Conservation (phyloP, 2,797 vertebrate species). For the Masticophis lateralis region DNA sequence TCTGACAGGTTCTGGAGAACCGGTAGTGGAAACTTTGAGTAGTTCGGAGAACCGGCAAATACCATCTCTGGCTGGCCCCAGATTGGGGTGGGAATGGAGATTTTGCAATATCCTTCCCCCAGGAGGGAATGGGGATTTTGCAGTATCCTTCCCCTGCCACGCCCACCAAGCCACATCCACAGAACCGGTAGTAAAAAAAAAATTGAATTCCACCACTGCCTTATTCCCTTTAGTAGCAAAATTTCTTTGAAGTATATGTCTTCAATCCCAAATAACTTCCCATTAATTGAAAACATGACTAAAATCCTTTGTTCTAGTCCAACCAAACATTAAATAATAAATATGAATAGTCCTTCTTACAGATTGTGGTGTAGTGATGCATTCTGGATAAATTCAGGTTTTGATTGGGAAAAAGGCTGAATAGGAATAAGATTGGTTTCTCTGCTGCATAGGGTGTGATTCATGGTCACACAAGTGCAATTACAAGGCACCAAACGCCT, state of each 20-base stretch:
- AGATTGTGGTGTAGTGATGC: constrained; percentile 35
- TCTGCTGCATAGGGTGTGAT: not conserved
- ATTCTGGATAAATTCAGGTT: constrained; percentile 35
- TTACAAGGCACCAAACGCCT: not conserved
- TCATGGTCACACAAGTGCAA: not conserved
- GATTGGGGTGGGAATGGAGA: no score
- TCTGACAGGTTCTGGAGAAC: no score
- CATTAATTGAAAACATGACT: constrained; percentile 54
- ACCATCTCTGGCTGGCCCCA: no score
- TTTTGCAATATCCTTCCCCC: no score
- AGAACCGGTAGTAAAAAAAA: no score
- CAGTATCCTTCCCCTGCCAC: no score
- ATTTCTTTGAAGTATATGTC: constrained; percentile 42
- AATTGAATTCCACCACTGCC: not conserved
- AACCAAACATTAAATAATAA: not conserved
- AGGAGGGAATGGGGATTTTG: no score
- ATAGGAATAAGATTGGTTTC: not conserved
- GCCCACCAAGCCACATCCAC: no score
- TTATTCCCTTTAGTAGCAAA: constrained; percentile 53
- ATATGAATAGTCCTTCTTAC: constrained; percentile 43
- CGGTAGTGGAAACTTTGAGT: no score
- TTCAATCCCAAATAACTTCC: constrained; percentile 50
- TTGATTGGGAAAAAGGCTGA: constrained; percentile 38
- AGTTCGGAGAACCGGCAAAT: no score
- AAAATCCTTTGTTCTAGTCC: constrained; percentile 57